phyloP scores from a whole-genome alignment of 2,113 vertebrate genomes.

The Ramphastos sulfuratus region DNA sequence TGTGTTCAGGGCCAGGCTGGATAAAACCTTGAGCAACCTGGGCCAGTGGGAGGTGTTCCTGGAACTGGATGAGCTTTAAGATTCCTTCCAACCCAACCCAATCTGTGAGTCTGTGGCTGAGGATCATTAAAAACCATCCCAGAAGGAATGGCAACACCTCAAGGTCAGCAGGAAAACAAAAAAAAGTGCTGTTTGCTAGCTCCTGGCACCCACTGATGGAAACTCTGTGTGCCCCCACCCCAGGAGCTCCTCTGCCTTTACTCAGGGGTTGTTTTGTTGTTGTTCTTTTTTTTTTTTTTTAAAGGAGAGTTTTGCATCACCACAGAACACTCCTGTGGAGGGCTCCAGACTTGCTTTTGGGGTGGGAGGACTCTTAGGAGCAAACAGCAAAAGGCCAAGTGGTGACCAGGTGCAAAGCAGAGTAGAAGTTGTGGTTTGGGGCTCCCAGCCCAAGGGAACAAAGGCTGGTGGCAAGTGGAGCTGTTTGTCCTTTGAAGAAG shows the following conservation, averaged over 20 bases:
- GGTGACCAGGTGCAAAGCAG: not conserved
- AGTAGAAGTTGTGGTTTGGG: not conserved
- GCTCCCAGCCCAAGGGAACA: not conserved
- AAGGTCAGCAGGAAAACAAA: not conserved
- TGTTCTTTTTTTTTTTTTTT: not conserved
- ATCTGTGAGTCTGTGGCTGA: no score
- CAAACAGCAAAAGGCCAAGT: not conserved
- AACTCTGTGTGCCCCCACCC: not conserved
- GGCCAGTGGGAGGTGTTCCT: no score
- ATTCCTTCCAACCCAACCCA: no score
- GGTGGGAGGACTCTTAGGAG: not conserved
- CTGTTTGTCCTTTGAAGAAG: constrained; percentile 16
- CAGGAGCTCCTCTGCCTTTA: not conserved
- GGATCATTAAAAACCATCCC: not conserved
- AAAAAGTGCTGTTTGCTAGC: not conserved
- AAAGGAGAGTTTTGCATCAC: not conserved
- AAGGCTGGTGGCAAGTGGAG: not conserved
- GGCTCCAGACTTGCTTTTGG: not conserved
- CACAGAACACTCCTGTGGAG: fast-evolving
- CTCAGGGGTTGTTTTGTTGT: no score
- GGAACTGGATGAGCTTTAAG: no score
- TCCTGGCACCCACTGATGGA: not conserved
- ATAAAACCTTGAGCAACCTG: no score
- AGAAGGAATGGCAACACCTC: not conserved
- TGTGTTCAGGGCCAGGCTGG: no score